These are phyloP conservation scores for Dysidea cf. avara DNA, from an alignment of 37 sponge, comb jelly and placozoan genomes.

Conservation along the genomic window DNA sequence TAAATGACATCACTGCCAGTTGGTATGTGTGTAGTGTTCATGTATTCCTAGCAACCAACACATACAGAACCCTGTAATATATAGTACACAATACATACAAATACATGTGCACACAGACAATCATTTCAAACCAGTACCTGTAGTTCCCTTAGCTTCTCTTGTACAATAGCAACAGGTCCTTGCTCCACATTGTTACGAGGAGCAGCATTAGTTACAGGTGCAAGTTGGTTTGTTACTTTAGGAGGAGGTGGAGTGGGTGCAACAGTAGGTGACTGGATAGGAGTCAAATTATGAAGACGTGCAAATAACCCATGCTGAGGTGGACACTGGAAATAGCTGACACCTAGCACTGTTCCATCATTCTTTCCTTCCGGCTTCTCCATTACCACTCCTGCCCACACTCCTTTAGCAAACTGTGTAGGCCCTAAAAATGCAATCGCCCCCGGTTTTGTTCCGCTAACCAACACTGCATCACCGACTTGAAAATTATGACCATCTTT, in stretches of 20 bases:
- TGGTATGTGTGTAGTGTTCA: too few relatives aligned
- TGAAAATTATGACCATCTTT: constrained; percentile 3
- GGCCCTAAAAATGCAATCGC: constrained; percentile 76
- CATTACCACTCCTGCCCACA: constrained; percentile 90
- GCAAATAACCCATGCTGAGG: constrained; percentile 73
- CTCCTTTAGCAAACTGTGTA: constrained; percentile 88
- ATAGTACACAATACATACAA: too few relatives aligned
- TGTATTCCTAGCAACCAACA: too few relatives aligned
- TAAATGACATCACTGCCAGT: too few relatives aligned
- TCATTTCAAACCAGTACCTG: constrained; percentile 28
- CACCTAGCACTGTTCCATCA: constrained; percentile 78
- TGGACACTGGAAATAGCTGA: constrained; percentile 67
- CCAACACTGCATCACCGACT: constrained; percentile 70
- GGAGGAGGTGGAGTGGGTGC: not conserved
- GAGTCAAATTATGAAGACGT: constrained; percentile 48
- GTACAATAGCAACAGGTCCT: not conserved
- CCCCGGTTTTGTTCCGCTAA: constrained; percentile 75
- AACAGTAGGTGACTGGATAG: not conserved
- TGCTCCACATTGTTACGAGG: not conserved
- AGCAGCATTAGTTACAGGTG: not conserved
- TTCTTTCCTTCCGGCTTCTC: constrained; percentile 88
- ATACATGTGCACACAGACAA: too few relatives aligned
- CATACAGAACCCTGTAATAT: too few relatives aligned
- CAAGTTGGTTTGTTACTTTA: not conserved
- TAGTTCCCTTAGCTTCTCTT: constrained; percentile 22